phyloP scores from a whole-genome alignment of 2,113 vertebrate species.

The Glaucidium brasilianum region DNA sequence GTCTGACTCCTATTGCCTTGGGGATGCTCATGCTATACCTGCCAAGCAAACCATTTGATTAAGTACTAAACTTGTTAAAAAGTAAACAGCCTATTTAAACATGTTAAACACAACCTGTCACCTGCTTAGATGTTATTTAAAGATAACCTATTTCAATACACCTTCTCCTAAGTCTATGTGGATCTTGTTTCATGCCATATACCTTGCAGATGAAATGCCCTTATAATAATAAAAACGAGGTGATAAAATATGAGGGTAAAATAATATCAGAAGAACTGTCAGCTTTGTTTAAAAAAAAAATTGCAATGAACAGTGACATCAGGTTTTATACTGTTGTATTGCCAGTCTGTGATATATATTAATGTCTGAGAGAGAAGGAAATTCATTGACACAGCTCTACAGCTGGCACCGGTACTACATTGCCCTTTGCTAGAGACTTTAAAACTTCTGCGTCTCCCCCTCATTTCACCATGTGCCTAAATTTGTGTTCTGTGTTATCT shows the following conservation, averaged over 20 bases:
- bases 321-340: not conserved
- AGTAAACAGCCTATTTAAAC: slow-evolving; percentile 35
- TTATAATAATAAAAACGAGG: not conserved
- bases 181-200: not conserved
- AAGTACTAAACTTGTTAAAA: slow-evolving; percentile 5
- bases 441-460: not conserved
- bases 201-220: not conserved
- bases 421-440: not conserved
- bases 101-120: slow-evolving; percentile 25
- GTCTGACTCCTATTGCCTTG: not conserved
- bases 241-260: not conserved
- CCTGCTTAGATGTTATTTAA: slow-evolving; percentile 14
- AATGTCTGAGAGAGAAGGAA: not conserved
- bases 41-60: slow-evolving; percentile 3
- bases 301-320: not conserved
- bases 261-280: not conserved
- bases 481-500: not conserved
- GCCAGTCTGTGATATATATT: not conserved
- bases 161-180: not conserved
- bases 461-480: not conserved
- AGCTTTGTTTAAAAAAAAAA: not conserved
- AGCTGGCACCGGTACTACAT: not conserved
- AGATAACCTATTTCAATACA: not conserved
- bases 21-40: not conserved
- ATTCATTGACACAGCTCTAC: not conserved